Base-by-base conservation (phyloP, 1,140 invertebrate genomes). In the Drosophila parabipectinata region DNA sequence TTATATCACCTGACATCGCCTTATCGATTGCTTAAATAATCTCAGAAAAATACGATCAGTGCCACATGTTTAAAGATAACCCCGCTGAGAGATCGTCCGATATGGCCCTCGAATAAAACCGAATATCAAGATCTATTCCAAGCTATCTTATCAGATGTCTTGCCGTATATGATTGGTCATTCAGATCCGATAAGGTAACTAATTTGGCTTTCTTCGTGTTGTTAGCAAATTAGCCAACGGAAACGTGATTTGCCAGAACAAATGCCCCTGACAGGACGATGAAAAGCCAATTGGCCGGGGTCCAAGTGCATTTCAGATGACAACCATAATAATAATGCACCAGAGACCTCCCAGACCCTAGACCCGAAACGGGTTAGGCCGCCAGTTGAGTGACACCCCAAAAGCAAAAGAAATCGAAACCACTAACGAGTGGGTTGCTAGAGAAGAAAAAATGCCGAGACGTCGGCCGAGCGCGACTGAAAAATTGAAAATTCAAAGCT, bases 261-360 rank as follows among this genome's bases (percentile, higher is more conserved):
- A 73, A 66, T 60, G 56, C 15, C 41, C n/a, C 30, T 48, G 79
- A 53, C 73, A 45, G 45, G 50, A 54, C 24, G 60, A 28, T 77
- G 59, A 81, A 72, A 82, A 63, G 78, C 66, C 79, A 82, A 62
- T 82, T 81, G 79, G 79, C 79, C 54, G 21, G 18, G 10, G 1
- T 28, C 58, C 78, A 81, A 72, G 45, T 54, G 44, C 58, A 15
- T 52, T 45, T 55, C 34, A 3, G 63, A 67, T 63, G 59, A 67
- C 63, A 30, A 21, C 51, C 15, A 15, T 15, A 64, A 60, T 51
- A 41, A 8, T 37, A 54, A 45, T 45, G 32, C 21, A 18, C 30
- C 15, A 0, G 15, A 15, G 15, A 15, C 15, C 15, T 15, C 15
- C 45, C 51, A 15, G 12, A 47, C 45, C 53, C 50, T 39, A 9